Percentiles rank a stretch among this genome's conserved stretches.
phyloP scores from a whole-genome alignment of 2,113 vertebrate species.

The Archilochus colubris region DNA sequence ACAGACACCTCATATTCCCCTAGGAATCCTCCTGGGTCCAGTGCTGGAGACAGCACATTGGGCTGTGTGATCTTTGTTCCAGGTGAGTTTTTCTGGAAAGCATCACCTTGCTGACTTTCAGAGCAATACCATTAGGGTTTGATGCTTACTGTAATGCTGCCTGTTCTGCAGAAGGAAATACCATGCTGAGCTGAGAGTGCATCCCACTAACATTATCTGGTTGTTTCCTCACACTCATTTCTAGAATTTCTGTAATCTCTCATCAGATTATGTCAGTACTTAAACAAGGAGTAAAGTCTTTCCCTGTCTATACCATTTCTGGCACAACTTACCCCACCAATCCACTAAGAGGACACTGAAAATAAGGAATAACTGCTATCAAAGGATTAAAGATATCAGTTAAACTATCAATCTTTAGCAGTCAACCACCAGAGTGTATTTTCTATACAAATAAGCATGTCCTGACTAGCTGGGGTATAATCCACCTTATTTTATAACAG shows the following conservation, averaged over 20 bases:
- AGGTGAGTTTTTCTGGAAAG: not conserved
- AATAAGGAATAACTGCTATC: not conserved
- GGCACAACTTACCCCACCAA: not conserved
- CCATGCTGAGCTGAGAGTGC: not conserved
- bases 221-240: not conserved
- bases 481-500: not conserved
- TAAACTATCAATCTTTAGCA: not conserved
- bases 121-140: not conserved
- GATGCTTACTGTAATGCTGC: not conserved
- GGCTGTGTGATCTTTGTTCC: not conserved
- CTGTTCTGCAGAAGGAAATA: not conserved
- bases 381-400: not conserved
- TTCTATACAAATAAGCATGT: not conserved
- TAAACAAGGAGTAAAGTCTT: not conserved
- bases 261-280: not conserved
- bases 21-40: not conserved
- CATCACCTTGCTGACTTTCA: not conserved
- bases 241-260: not conserved
- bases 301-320: not conserved
- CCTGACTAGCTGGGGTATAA: not conserved
- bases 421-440: not conserved
- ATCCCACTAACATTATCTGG: not conserved
- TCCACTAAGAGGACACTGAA: not conserved
- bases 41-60: not conserved
- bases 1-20: not conserved